Evolutionary conservation across 2,888 invertebrate species (phyloP), one percentile per base, ranked within the genome.

Genomic region (Drosophila neoperkinsi): DNA sequence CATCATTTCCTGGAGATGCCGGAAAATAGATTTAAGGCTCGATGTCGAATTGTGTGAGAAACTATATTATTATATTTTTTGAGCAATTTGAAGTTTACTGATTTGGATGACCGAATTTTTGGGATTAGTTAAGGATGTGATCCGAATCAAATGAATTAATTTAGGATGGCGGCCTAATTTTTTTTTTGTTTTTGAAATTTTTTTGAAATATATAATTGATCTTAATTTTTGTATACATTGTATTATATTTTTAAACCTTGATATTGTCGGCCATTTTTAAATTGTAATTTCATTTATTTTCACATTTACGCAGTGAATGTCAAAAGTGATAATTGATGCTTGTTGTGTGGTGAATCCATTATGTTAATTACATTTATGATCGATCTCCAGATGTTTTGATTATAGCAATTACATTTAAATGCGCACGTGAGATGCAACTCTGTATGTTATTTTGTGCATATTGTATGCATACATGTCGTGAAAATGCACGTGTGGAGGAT

Each of bases 261-360:
- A 10, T 41, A 10, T 41, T 41, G 10, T 5, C 9, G 10, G 41
- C 10, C 10, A 38, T 18, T 38, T 18, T 18, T 9, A 18, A 9
- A 34, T 5, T 36, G 36, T 6, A 2, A 36, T 16, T 4, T 38
- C 10, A n/a, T n/a, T 43, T 6, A 5, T 41, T 43, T 43, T n/a
- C 11, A n/a, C 41, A 43, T 43, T 43, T 43, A n/a, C n/a, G n/a
- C n/a, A 41, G n/a, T n/a, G n/a, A 41, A n/a, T 41, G n/a, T 41
- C 41, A 11, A 41, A 41, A n/a, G 41, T 41, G 41, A n/a, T 6
- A 41, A 41, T 41, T 11, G 0, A 41, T 11, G 11, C n/a, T 41
- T 41, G 3, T n/a, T 11, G 6, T 6, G n/a, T 43, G 11, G n/a
- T 11, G 13, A 43, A 43, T 21, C 13, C 11, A 43, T 21, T 43